Base-by-base conservation (phyloP, 2,888 invertebrate species). In the Cosmopolites sordidus region DNA sequence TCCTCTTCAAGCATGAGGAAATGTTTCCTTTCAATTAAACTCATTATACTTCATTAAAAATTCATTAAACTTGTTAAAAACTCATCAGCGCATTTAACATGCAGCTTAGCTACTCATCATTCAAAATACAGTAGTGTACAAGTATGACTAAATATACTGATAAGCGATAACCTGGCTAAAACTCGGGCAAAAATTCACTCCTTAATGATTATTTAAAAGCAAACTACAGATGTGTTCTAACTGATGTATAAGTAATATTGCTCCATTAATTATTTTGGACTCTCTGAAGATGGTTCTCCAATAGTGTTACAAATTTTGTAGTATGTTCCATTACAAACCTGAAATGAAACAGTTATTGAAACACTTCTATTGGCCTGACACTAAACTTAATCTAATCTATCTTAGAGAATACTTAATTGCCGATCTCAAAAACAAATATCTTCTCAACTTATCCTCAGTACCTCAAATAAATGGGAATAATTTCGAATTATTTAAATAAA, bases 381-480 rank as follows among this genome's bases (percentile, higher is more conserved):
- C 8, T 5, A 22, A 22, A 22, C 22, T 22, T 22, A 22, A n/a
- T n/a, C n/a, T 22, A 5, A 72, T 4, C 71, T 72, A 48, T 30
- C 43, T 37, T 43, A n/a, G 12, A n/a, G 37, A 6, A 18, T 48
- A 22, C 15, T 40, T 40, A 38, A 12, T 38, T 45, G 38, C n/a
- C 6, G 12, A 43, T 39, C 12, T 41, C 18, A 8, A 43, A 46
- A 12, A 39, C 2, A 17, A 27, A 44, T n/a, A n/a, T n/a, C 29
- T 2, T 46, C 11, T 41, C 16, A 45, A 58, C 59, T 57, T 66
- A 76, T 63, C 76, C 75, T 53, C 76, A 75, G 38, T 78, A 78
- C 22, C 78, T 64, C 49, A 77, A 68, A 65, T 78, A 77, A 40
- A 78, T 68, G 3, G 78, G 78, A 40, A 78, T 58, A 14, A 62